Base-by-base conservation (phyloP, 2,113 vertebrate species). In the Chaenogobius annularis region DNA sequence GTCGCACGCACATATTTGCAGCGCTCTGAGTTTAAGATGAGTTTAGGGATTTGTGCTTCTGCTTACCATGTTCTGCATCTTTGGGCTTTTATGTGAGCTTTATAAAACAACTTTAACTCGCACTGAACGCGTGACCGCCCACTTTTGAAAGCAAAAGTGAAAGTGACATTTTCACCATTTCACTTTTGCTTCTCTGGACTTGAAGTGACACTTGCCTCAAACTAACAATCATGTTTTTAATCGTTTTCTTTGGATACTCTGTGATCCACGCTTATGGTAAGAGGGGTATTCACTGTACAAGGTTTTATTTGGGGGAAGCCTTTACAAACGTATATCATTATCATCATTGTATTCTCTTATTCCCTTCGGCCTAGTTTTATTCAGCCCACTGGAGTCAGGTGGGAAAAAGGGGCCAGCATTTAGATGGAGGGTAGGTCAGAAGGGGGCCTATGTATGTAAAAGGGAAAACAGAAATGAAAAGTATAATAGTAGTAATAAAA, bases 141-240 rank as follows among this genome's bases (percentile, higher is more conserved):
- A 58, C 12, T 26, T 56, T 58, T 14, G 14, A 83, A 88, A 92
- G 65, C 79, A 89, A 93, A 93, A 94, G 87, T 86, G 91, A 93
- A 94, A 94, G 90, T 81, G 35, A 40, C 5, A 40, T 40, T 54
- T 54, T 7, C 13, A 0, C 43, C 50, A 10, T 72, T 77, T 70
- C 1, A 68, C 23, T 71, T 61, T 66, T 66, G 64, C 13, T 66
- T 47, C 12, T 6, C n/a, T 23, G 12, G 12, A 66, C 6, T 15
- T 23, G 31, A 19, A 11, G 12, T 20, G 20, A 20, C 64, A 15
- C 26, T 61, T 31, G 12, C 3, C 22, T 31, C 55, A 61, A 74
- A 47, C 43, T 19, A 58, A 46, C 20, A 70, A 77, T 22, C 58
- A 77, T 86, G 77, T 72, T 77, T 66, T 35, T 37, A 67, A 19